Evolutionary conservation across 2,113 vertebrate genomes (phyloP).

Genomic region (Hippotragus niger): DNA sequence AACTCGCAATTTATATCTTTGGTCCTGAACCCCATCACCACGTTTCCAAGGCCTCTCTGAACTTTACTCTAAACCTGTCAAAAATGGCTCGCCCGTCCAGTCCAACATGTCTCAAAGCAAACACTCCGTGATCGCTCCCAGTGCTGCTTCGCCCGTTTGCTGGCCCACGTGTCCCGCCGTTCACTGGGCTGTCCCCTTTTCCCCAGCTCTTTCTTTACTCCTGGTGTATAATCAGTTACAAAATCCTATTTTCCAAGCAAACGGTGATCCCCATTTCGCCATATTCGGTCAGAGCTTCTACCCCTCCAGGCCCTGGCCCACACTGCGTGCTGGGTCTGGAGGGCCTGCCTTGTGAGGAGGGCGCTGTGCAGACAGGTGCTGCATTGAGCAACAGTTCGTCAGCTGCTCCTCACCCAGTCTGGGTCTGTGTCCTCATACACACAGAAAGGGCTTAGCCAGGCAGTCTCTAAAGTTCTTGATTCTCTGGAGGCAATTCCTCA

Average conservation of each 20-base stretch:
- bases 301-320: rapidly evolving
- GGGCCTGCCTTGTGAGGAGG: neutral
- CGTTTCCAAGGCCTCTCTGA: neutral
- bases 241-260: neutral
- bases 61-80: neutral
- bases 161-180: neutral
- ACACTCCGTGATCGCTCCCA: neutral
- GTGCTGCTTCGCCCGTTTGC: neutral
- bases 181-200: neutral
- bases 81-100: neutral
- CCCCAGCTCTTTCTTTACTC: neutral
- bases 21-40: neutral
- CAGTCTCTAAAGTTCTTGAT: neutral
- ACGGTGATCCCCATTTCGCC: neutral
- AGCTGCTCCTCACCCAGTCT: neutral
- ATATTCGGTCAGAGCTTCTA: neutral
- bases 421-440: neutral
- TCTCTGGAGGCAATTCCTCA: neutral
- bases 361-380: neutral
- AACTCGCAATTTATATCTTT: neutral
- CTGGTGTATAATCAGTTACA: neutral
- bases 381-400: neutral
- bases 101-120: neutral
- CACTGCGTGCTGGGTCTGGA: neutral
- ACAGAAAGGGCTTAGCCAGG: neutral